Evolutionary conservation across 2,888 invertebrate species (phyloP).

Genomic region (Eristalinus aeneus): DNA sequence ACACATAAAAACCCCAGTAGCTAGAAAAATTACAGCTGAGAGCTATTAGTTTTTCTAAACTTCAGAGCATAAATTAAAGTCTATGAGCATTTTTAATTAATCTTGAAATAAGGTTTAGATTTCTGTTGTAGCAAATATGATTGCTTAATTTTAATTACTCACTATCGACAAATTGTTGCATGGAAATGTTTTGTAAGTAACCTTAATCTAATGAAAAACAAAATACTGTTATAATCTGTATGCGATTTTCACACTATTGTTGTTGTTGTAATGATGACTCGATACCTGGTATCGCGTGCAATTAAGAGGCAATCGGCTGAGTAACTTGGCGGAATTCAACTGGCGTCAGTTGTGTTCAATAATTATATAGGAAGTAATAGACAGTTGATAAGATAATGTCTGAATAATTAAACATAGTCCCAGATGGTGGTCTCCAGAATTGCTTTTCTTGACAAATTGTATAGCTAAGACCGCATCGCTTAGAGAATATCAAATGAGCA

Average conservation of each 20-base stretch:
- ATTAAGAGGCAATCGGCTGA: not conserved
- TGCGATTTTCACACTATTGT: not conserved
- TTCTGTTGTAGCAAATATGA: not conserved
- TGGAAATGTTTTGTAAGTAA: not conserved
- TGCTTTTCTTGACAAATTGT: not conserved
- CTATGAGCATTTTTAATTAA: not conserved
- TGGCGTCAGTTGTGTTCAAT: not conserved
- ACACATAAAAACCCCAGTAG: not conserved
- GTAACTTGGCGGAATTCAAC: not conserved
- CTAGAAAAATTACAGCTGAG: not conserved
- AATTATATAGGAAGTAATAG: not conserved
- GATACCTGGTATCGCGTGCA: not conserved
- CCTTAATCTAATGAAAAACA: not conserved
- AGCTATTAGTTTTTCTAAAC: not conserved
- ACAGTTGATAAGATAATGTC: not conserved
- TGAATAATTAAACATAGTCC: not conserved
- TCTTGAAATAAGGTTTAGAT: not conserved
- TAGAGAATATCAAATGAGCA: not conserved
- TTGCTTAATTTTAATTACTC: not conserved
- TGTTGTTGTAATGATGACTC: not conserved
- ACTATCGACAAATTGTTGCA: not conserved
- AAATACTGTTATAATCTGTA: not conserved
- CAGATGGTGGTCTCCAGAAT: not conserved
- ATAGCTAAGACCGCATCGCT: not conserved
- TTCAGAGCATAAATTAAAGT: not conserved